Evolutionary conservation across 2,113 vertebrate genomes (phyloP).

Genomic region (Clarias gariepinus): DNA sequence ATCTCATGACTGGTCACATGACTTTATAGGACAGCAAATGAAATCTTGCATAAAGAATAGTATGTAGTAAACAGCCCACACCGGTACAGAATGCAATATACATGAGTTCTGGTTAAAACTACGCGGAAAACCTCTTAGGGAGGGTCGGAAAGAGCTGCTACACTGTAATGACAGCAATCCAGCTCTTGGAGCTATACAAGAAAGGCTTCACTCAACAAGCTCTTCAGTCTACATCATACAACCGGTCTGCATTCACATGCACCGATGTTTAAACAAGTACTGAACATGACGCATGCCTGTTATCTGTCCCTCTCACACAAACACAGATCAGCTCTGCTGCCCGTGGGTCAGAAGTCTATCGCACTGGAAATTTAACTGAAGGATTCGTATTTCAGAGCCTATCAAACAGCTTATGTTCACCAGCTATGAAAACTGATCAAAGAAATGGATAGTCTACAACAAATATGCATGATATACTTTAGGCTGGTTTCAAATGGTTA

Average conservation of each 20-base stretch:
- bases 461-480: neutral
- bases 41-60: neutral
- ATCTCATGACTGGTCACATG: neutral
- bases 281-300: conserved; percentile 48
- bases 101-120: neutral
- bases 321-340: neutral
- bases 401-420: neutral
- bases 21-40: neutral
- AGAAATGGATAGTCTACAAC: neutral
- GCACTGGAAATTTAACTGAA: neutral
- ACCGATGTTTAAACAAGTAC: conserved; percentile 61
- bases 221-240: conserved; percentile 58
- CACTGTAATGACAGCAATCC: conserved; percentile 58
- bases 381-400: neutral
- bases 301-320: conserved; percentile 1
- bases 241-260: conserved; percentile 57
- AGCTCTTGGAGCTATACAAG: conserved; percentile 48
- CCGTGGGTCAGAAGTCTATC: neutral
- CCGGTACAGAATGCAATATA: neutral
- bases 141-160: conserved; percentile 4
- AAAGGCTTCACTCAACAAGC: conserved; percentile 56
- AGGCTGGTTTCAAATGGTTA: neutral
- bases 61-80: neutral
- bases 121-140: conserved; percentile 34
- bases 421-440: neutral